Conservation (phyloP, 2,113 vertebrate genomes). For the Rhinogobius similis region DNA sequence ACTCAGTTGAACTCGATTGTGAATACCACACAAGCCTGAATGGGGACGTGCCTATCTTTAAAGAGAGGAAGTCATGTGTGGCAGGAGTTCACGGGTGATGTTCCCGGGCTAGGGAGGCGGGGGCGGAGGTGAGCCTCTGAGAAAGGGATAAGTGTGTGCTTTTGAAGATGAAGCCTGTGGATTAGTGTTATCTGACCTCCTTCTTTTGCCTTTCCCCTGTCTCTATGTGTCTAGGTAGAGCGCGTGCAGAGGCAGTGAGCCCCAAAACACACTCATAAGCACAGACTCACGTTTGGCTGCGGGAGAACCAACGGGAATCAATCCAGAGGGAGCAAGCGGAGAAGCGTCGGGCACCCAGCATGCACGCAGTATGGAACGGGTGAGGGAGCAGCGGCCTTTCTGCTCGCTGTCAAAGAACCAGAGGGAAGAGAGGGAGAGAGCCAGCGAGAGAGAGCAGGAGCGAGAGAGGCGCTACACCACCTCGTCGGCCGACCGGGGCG, state of each 20-base stretch:
- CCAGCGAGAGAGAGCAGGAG: slow-evolving; percentile 59
- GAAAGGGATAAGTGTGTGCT: slow-evolving; percentile 61
- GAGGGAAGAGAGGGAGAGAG: slow-evolving; percentile 77
- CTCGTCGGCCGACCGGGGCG: slow-evolving; percentile 87
- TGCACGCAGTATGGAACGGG: slow-evolving; percentile 97
- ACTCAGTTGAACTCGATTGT: slow-evolving; percentile 18
- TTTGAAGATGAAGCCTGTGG: slow-evolving; percentile 73
- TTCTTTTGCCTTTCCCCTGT: slow-evolving; percentile 46
- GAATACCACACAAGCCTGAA: slow-evolving; percentile 6
- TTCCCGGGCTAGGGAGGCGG: slow-evolving; percentile 26
- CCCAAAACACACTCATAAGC: background rate
- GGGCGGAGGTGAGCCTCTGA: slow-evolving; percentile 18
- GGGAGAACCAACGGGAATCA: slow-evolving; percentile 24
- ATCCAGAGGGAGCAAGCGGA: slow-evolving; percentile 56
- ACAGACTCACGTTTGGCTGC: slow-evolving; percentile 36
- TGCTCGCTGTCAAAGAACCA: slow-evolving; percentile 97
- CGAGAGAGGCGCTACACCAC: slow-evolving; percentile 85
- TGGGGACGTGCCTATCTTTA: slow-evolving; percentile 8
- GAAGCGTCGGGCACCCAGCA: slow-evolving; percentile 80
- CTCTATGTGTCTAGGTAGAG: slow-evolving; percentile 61
- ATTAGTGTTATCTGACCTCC: slow-evolving; percentile 73
- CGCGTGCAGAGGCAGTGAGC: slow-evolving; percentile 36
- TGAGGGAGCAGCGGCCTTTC: slow-evolving; percentile 96
- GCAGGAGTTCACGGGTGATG: slow-evolving; percentile 47
- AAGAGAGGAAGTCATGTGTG: slow-evolving; percentile 35